Conservation (phyloP, 2,888 invertebrate species). For the Acrobasis suavella region DNA sequence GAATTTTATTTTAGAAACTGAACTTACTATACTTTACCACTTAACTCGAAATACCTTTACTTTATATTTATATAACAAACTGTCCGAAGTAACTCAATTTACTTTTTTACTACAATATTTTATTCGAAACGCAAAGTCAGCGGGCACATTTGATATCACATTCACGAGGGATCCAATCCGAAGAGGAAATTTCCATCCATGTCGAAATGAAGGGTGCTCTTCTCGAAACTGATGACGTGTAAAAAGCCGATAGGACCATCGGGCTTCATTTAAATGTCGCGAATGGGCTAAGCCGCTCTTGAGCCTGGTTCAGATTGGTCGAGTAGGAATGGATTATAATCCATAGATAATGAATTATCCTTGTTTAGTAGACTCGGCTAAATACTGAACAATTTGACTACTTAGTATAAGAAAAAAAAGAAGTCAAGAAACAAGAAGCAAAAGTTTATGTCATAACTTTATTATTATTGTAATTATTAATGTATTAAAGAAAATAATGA, state of each 20-base stretch:
- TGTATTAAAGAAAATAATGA: no score
- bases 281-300: conserved; percentile 53
- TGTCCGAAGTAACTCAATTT: neutral
- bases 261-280: conserved; percentile 68
- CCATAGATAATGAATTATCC: no score
- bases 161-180: conserved; percentile 41
- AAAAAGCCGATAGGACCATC: conserved; percentile 72
- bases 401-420: no score
- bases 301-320: conserved; percentile 33
- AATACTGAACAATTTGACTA: no score
- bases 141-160: conserved; percentile 5
- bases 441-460: no score
- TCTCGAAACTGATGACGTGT: conserved; percentile 72
- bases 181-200: conserved; percentile 60
- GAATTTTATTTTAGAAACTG: no score
- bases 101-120: conserved; percentile 6
- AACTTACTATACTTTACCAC: no score
- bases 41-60: no score
- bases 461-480: no score
- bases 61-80: neutral
- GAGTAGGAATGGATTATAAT: no score
- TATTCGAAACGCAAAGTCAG: conserved; percentile 3
- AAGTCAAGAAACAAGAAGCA: no score
- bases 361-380: neutral
- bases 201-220: conserved; percentile 65